Conservation (phyloP, 2,888 invertebrate species). For the Papilio gigon region DNA sequence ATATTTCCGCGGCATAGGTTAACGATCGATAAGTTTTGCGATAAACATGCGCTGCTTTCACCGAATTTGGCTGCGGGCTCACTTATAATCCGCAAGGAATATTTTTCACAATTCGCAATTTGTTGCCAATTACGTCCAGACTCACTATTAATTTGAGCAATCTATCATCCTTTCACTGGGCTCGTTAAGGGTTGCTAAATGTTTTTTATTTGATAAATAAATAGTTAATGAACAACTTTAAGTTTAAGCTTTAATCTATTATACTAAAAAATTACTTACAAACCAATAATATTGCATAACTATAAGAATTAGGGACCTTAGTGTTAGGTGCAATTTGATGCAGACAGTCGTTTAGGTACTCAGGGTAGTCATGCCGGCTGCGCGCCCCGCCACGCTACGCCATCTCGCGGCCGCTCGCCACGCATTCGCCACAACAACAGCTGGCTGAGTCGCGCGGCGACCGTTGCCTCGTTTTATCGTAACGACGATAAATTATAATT, state of each 20-base stretch:
- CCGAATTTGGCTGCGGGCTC: slow-evolving; percentile 23
- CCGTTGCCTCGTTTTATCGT: slow-evolving; percentile 73
- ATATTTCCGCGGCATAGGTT: slow-evolving; percentile 4
- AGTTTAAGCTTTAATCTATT: too few species aligned
- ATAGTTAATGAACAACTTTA: too few species aligned
- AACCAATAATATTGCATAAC: neutral
- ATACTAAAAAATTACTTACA: too few species aligned
- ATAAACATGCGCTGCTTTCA: slow-evolving; percentile 10
- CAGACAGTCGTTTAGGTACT: slow-evolving; percentile 71
- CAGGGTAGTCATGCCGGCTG: slow-evolving; percentile 74
- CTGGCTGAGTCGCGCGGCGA: slow-evolving; percentile 62
- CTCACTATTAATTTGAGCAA: too few species aligned
- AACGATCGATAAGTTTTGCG: slow-evolving; percentile 17
- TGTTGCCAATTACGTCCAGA: too few species aligned
- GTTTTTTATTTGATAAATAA: too few species aligned
- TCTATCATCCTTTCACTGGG: too few species aligned
- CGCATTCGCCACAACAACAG: slow-evolving; percentile 52
- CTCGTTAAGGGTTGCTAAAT: too few species aligned
- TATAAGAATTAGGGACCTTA: slow-evolving; percentile 48
- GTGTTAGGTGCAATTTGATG: slow-evolving; percentile 50
- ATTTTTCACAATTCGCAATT: neutral
- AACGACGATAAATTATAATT: slow-evolving; percentile 48
- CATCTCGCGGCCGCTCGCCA: slow-evolving; percentile 60
- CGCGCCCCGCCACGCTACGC: slow-evolving; percentile 49
- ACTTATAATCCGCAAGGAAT: slow-evolving; percentile 15